Percentiles rank a stretch among this genome's conserved stretches.
phyloP scores from a whole-genome alignment of 92 coral and sea anemone species.

The Porites divaricata region DNA sequence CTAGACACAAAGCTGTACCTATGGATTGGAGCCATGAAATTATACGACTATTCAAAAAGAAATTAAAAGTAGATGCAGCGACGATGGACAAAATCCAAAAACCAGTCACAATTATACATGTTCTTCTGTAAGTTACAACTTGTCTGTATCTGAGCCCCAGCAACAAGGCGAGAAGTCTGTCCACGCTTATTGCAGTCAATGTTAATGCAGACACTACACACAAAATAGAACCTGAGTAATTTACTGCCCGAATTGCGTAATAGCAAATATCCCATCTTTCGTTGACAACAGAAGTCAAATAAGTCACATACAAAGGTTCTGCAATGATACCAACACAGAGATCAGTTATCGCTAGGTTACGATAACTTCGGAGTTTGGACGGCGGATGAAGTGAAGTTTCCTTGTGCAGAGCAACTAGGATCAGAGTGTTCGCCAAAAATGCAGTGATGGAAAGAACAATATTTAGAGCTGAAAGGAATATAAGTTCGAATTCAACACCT shows the following conservation, averaged over 20 bases:
- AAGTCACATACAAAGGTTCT: no score
- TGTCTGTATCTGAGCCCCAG: conserved; percentile 12
- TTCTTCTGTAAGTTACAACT: not conserved
- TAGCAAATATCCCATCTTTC: no score
- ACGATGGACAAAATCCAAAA: no score
- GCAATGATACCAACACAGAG: conserved; percentile 21
- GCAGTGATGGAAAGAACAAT: not conserved
- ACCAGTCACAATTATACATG: no score
- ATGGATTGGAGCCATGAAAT: no score
- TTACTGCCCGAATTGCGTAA: no score
- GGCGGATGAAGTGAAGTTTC: conserved; percentile 3
- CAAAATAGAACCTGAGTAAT: no score
- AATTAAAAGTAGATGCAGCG: no score
- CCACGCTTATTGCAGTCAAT: conserved; percentile 7
- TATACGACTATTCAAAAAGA: no score
- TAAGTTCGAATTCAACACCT: no score
- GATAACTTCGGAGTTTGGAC: conserved; percentile 30
- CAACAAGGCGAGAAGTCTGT: conserved; percentile 11
- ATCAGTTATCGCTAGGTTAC: not conserved
- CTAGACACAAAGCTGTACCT: no score
- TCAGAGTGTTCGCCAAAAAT: conserved; percentile 4
- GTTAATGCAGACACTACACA: not conserved
- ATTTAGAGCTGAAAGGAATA: not conserved
- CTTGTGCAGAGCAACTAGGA: conserved; percentile 6
- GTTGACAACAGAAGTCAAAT: no score